A percentile compares a stretch with the other conserved stretches of the same genome.
These are phyloP conservation scores for Chironomus striatipennis DNA, from an alignment of 1,140 invertebrate genomes.

Conservation along the genomic window DNA sequence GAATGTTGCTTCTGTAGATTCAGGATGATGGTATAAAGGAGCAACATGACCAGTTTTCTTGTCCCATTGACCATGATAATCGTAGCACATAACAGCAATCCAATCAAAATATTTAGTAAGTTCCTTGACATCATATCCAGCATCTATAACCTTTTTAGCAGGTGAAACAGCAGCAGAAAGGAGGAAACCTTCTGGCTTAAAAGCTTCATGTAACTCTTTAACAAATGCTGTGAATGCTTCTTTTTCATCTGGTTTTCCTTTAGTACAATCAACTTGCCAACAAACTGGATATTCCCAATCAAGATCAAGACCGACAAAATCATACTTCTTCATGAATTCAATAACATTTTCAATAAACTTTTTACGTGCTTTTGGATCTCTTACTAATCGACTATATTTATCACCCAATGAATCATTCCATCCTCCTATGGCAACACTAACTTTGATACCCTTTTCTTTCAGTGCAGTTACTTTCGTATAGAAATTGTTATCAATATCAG, in stretches of 20 bases:
- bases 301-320: constrained; percentile 77
- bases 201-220: constrained; percentile 59
- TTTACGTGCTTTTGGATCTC: constrained; percentile 56
- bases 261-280: constrained; percentile 69
- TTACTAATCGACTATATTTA: constrained; percentile 75
- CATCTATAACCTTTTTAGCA: constrained; percentile 69
- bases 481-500: constrained; percentile 61
- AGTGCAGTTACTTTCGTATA: constrained; percentile 71
- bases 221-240: constrained; percentile 61
- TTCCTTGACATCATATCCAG: constrained; percentile 67
- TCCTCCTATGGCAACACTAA: constrained; percentile 58
- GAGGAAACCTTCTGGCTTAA: constrained; percentile 58
- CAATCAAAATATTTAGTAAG: constrained; percentile 67
- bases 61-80: constrained; percentile 86
- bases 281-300: constrained; percentile 79
- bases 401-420: constrained; percentile 84
- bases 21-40: constrained; percentile 64
- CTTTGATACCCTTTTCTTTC: constrained; percentile 41
- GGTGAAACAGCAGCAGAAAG: constrained; percentile 77
- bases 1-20: constrained; percentile 63
- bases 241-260: constrained; percentile 67
- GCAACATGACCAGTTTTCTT: constrained; percentile 81
- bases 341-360: constrained; percentile 66
- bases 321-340: constrained; percentile 66
- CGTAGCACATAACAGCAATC: constrained; percentile 86